A percentile compares a stretch with the other conserved stretches of the same genome.
phyloP scores from a whole-genome alignment of 2,113 vertebrate species.

The Azemiops feae region DNA sequence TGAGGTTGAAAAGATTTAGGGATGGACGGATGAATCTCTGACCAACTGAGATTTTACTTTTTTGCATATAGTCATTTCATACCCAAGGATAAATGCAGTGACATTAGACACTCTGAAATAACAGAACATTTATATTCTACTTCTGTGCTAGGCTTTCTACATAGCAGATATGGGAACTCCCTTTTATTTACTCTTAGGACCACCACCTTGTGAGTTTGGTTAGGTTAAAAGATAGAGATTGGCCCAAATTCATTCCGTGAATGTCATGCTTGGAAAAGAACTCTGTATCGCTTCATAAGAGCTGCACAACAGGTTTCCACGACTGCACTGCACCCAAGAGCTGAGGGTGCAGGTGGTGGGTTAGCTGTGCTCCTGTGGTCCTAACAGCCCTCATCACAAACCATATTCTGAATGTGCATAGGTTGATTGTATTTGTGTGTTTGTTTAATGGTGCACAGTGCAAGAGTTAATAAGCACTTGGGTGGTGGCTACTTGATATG shows the following conservation, averaged over 20 bases:
- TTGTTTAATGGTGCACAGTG: background rate
- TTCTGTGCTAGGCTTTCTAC: background rate
- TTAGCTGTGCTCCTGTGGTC: background rate
- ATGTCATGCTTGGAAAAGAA: background rate
- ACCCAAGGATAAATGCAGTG: background rate
- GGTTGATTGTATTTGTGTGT: background rate
- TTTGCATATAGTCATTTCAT: background rate
- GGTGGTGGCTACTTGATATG: background rate
- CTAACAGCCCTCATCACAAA: background rate
- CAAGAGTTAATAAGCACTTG: background rate
- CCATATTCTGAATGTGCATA: background rate
- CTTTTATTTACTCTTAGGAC: background rate
- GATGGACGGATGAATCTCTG: background rate
- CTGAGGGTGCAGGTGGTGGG: background rate
- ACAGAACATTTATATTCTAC: background rate
- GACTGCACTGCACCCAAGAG: background rate
- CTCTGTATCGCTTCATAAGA: background rate
- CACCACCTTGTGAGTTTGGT: background rate
- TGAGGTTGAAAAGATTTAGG: conserved; percentile 67
- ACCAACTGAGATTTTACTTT: background rate
- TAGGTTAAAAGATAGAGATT: background rate
- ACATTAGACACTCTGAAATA: background rate
- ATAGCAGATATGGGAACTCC: background rate
- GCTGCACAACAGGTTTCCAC: background rate
- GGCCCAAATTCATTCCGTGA: background rate